Evolutionary conservation across 2,113 vertebrate species (phyloP).

Genomic region (Drymodes brunneopygia): DNA sequence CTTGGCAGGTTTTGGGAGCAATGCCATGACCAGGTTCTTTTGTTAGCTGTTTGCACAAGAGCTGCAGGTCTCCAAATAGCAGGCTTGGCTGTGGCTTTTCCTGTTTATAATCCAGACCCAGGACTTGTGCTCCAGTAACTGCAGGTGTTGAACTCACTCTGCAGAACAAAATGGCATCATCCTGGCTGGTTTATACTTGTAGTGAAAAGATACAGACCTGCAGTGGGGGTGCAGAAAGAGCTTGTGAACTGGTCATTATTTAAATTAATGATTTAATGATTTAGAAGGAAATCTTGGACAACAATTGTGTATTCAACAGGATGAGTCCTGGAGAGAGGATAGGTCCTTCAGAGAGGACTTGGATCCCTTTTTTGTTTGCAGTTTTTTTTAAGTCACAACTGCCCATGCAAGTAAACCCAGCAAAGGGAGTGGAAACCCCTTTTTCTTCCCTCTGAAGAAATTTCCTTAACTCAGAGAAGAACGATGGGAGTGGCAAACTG

Average conservation of each 20-base stretch:
- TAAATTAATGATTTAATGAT: not conserved
- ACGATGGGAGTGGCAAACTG: constrained; percentile 77
- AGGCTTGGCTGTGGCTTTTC: not conserved
- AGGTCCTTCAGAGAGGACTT: not conserved
- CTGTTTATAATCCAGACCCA: not conserved
- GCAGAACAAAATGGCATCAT: not conserved
- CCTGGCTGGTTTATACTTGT: not conserved
- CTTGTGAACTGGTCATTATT: not conserved
- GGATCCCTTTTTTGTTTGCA: not conserved
- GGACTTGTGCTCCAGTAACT: not conserved
- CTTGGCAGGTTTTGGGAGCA: not conserved
- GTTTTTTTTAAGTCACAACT: not conserved
- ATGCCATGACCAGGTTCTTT: not conserved
- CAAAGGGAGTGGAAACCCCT: not conserved
- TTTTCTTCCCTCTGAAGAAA: not conserved
- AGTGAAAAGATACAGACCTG: not conserved
- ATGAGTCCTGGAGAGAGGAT: not conserved
- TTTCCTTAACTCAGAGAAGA: constrained; percentile 64
- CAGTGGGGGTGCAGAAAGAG: not conserved
- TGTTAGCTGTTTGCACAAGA: not conserved
- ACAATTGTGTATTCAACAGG: not conserved
- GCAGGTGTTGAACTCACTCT: not conserved
- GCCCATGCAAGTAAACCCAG: not conserved
- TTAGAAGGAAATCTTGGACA: not conserved
- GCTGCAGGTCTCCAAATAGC: not conserved